phyloP scores from a whole-genome alignment of 2,797 vertebrate genomes.

The Chiropotes sagulatus region DNA sequence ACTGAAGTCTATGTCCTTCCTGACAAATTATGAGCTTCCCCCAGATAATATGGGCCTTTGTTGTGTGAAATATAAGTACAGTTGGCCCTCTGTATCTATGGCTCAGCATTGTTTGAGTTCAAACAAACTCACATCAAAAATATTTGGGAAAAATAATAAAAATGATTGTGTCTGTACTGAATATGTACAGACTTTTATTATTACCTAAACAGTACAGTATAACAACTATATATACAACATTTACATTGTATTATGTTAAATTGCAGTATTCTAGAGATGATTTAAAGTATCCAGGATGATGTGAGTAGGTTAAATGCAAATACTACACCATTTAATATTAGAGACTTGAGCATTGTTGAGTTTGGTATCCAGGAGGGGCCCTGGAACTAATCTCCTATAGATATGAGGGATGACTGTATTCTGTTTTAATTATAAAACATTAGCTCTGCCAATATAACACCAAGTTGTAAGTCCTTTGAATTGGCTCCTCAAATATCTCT shows the following conservation, averaged over 20 bases:
- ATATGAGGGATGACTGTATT: background rate
- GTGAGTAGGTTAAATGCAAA: background rate
- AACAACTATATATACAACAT: background rate
- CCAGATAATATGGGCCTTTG: background rate
- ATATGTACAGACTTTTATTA: background rate
- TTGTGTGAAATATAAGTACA: background rate
- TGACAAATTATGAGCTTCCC: background rate
- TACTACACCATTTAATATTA: background rate
- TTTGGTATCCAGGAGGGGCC: background rate
- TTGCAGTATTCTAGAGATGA: background rate
- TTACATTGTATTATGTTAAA: background rate
- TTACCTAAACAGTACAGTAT: background rate
- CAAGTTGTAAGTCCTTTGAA: constrained; percentile 42
- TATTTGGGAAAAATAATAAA: background rate
- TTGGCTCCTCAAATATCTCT: constrained; percentile 3
- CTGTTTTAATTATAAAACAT: constrained; percentile 34
- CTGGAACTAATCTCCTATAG: background rate
- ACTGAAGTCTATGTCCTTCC: background rate
- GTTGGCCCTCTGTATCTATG: background rate
- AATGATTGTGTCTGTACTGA: no score
- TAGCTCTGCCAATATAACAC: constrained; percentile 41
- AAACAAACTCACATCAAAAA: background rate
- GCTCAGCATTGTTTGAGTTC: background rate
- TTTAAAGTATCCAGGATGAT: background rate
- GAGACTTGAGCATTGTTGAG: background rate